Percentiles rank a stretch among this genome's conserved stretches.
These are phyloP conservation scores for Delphinapterus leucas DNA, from an alignment of 2,113 vertebrate genomes.

Conservation along the genomic window DNA sequence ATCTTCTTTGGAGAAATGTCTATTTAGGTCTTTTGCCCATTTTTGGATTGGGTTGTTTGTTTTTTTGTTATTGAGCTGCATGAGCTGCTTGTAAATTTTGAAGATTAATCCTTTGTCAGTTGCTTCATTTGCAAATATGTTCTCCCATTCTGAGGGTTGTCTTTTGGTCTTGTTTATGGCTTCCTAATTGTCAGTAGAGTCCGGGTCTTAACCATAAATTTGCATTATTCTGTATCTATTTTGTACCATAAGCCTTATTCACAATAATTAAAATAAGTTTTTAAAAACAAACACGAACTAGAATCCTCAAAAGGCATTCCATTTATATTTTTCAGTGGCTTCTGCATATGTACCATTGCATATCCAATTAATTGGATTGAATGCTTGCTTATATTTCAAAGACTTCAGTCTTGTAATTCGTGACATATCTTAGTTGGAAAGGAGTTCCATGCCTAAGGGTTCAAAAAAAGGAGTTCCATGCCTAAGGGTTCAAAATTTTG, in stretches of 20 bases:
- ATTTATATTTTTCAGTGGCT: slow-evolving; percentile 11
- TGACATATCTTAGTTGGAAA: slow-evolving; percentile 27
- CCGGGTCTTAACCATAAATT: not conserved
- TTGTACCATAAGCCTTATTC: not conserved
- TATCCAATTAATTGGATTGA: not conserved
- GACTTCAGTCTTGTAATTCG: not conserved
- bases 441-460: not conserved
- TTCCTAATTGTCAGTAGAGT: not conserved
- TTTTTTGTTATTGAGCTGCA: no score
- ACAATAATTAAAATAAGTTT: slow-evolving; percentile 44
- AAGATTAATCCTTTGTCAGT: no score
- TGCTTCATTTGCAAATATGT: no score
- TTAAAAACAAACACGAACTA: not conserved
- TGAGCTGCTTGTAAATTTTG: no score
- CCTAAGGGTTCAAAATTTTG: slow-evolving; percentile 8
- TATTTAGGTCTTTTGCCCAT: no score
- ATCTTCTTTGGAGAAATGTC: no score
- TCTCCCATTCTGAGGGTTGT: no score
- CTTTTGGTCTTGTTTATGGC: no score
- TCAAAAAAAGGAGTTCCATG: slow-evolving; percentile 2
- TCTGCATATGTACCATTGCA: slow-evolving; percentile 15
- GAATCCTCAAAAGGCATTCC: slow-evolving; percentile 8
- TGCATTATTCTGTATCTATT: not conserved
- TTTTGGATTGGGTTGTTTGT: no score
- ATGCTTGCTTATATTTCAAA: slow-evolving; percentile 17